Evolutionary conservation across 2,797 vertebrate species (phyloP).

Genomic region (Chelidonichthys spinosus): DNA sequence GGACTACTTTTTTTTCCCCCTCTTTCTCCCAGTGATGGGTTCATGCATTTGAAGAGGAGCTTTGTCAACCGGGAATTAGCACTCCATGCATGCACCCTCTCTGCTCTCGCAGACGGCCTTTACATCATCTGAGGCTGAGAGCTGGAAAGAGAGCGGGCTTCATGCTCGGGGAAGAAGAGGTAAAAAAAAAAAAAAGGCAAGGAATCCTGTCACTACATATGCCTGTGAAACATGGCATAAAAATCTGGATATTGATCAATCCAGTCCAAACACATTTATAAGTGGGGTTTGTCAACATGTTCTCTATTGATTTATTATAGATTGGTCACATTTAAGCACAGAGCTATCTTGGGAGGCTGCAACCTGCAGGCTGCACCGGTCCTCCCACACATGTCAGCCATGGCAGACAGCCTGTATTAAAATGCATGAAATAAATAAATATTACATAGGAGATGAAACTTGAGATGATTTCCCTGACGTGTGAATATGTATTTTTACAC

Average conservation of each 20-base stretch:
- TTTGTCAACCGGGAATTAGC: constrained; percentile 86
- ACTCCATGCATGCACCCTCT: constrained; percentile 78
- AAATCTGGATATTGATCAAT: constrained; percentile 31
- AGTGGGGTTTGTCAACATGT: constrained; percentile 22
- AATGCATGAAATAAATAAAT: constrained; percentile 61
- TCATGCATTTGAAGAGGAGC: constrained; percentile 86
- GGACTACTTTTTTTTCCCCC: constrained; percentile 57
- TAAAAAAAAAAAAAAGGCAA: constrained; percentile 15
- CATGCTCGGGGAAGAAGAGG: constrained; percentile 6
- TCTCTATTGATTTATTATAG: constrained; percentile 27
- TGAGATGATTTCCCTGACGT: constrained; percentile 36
- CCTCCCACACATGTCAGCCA: constrained; percentile 37
- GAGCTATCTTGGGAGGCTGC: constrained; percentile 25
- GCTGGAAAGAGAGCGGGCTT: constrained; percentile 32
- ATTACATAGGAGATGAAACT: constrained; percentile 37
- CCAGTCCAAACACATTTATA: constrained; percentile 18
- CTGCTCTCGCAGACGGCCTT: constrained; percentile 69
- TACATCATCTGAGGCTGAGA: constrained; percentile 71
- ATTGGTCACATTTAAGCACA: constrained; percentile 21
- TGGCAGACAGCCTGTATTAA: constrained; percentile 40
- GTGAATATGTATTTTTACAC: neutral
- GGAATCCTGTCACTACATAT: constrained; percentile 32
- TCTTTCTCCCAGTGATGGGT: constrained; percentile 80
- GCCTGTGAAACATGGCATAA: constrained; percentile 12
- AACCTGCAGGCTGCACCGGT: constrained; percentile 30